Conservation (phyloP, 2,113 vertebrate genomes). For the Cettia cetti region DNA sequence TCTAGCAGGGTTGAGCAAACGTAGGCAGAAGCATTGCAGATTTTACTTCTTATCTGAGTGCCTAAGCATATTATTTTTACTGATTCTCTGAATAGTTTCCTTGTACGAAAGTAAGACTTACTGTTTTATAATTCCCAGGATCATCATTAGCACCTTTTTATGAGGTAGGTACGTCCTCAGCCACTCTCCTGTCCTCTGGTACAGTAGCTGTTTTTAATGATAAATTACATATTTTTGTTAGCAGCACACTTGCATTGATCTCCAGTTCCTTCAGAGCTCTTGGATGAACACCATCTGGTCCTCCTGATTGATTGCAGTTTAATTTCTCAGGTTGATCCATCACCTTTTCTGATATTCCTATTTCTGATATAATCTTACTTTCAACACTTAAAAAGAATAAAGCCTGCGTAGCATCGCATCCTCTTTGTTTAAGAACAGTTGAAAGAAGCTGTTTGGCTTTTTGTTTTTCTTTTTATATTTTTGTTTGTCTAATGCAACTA, state of each 20-base stretch:
- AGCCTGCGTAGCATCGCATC: not conserved
- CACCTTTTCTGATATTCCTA: conserved; percentile 47
- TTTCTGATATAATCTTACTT: conserved; percentile 18
- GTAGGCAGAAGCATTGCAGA: not conserved
- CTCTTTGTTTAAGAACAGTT: not conserved
- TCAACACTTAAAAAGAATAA: conserved; percentile 29
- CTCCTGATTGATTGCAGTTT: conserved; percentile 52
- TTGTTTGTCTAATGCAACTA: not conserved
- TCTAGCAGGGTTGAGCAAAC: not conserved
- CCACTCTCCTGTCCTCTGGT: conserved; percentile 32
- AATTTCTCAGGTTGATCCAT: conserved; percentile 54
- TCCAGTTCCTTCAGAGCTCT: conserved; percentile 54
- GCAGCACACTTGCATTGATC: conserved; percentile 44
- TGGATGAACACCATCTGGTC: conserved; percentile 55
- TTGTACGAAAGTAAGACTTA: not conserved
- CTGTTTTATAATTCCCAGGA: conserved; percentile 42
- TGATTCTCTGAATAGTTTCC: conserved; percentile 7
- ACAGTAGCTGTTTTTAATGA: conserved; percentile 34
- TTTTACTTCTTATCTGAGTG: not conserved
- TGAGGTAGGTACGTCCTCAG: conserved; percentile 44
- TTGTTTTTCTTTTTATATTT: not conserved
- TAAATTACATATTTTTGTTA: conserved; percentile 62
- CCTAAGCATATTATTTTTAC: not conserved
- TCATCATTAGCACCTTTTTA: conserved; percentile 54
- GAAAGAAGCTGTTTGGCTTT: not conserved